These are phyloP conservation scores for Trinectes maculatus DNA, from an alignment of 2,113 vertebrate genomes.

Conservation along the genomic window DNA sequence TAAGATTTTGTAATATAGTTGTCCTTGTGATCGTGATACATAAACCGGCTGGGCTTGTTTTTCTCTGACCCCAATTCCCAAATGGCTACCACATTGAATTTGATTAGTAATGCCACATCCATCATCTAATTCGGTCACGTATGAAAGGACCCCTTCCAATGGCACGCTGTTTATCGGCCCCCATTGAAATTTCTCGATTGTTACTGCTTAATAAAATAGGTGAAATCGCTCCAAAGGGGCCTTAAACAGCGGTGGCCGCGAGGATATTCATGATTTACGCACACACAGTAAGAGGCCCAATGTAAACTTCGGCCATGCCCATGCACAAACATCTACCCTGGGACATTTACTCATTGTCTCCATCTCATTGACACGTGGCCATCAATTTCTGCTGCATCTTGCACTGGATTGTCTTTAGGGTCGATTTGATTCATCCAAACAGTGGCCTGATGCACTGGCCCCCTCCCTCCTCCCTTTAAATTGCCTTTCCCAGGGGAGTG, in stretches of 20 bases:
- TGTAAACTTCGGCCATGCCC: constrained; percentile 60
- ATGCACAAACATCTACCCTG: constrained; percentile 64
- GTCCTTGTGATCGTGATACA: constrained; percentile 25
- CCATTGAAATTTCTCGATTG: constrained; percentile 65
- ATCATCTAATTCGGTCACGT: constrained; percentile 64
- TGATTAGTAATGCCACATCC: constrained; percentile 70
- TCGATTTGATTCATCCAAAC: constrained; percentile 70
- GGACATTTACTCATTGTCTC: constrained; percentile 74
- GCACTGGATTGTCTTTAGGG: constrained; percentile 65
- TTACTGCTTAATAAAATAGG: constrained; percentile 77
- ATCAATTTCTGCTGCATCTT: constrained; percentile 74
- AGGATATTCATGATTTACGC: constrained; percentile 76
- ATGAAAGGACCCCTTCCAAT: constrained; percentile 45
- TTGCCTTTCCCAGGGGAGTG: constrained; percentile 75
- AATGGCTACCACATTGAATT: constrained; percentile 62
- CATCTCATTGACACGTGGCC: constrained; percentile 71
- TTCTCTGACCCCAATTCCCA: constrained; percentile 45
- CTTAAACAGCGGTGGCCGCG: constrained; percentile 49
- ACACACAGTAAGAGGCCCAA: constrained; percentile 39
- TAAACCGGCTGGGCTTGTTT: constrained; percentile 36
- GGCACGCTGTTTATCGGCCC: constrained; percentile 55
- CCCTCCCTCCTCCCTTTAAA: constrained; percentile 56
- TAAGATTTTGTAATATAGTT: constrained; percentile 21
- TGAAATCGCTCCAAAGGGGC: constrained; percentile 66
- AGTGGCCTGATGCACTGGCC: constrained; percentile 48